A percentile compares a stretch with the other conserved stretches of the same genome.
phyloP scores from a whole-genome alignment of 2,888 invertebrate genomes.

The Candidula unifasciata region DNA sequence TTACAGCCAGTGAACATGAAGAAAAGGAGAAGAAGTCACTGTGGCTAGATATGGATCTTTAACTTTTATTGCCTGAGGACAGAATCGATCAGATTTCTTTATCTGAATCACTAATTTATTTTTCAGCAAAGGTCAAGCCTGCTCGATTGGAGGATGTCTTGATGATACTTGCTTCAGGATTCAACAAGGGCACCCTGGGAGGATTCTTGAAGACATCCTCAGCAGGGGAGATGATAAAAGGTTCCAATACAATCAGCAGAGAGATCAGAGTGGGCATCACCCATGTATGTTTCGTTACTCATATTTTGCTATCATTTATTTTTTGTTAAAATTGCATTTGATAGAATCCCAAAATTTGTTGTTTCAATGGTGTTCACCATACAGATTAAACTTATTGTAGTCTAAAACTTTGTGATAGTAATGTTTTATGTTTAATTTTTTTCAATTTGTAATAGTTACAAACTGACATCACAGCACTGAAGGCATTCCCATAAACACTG shows the following conservation, averaged over 20 bases:
- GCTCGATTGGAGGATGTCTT: constrained; percentile 87
- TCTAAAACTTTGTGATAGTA: no score
- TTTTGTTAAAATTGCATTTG: not conserved
- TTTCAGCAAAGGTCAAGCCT: constrained; percentile 69
- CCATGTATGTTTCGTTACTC: constrained; percentile 84
- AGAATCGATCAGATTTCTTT: not conserved
- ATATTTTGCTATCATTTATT: not conserved
- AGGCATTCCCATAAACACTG: no score
- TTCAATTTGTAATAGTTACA: no score
- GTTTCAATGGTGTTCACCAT: no score
- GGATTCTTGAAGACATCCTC: constrained; percentile 85
- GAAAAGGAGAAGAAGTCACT: no score
- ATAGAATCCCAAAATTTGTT: no score
- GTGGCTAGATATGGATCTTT: no score
- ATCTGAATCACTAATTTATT: not conserved
- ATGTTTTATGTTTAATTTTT: no score
- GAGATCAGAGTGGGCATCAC: constrained; percentile 98
- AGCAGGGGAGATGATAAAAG: constrained; percentile 98
- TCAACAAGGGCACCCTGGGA: constrained; percentile 91
- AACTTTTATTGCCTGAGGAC: no score
- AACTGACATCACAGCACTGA: no score
- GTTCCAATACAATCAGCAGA: constrained; percentile 92
- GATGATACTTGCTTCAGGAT: constrained; percentile 93
- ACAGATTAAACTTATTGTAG: no score
- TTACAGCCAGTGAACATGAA: no score